phyloP scores from a whole-genome alignment of 2,797 vertebrate genomes.

The Gephyroberyx darwinii region DNA sequence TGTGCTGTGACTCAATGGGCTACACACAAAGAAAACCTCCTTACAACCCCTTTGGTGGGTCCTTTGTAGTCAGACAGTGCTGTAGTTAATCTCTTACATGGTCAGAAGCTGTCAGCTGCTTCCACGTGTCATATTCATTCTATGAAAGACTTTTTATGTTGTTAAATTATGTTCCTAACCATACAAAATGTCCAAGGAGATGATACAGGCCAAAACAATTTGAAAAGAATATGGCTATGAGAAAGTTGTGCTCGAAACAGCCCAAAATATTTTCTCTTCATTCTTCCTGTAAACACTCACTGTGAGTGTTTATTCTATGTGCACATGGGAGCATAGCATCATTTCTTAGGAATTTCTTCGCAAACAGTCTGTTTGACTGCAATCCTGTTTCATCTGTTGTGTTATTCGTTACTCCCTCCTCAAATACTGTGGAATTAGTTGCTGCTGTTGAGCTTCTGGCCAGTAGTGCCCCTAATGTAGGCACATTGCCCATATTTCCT shows the following conservation, averaged over 20 bases:
- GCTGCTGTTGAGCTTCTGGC: slow-evolving; percentile 48
- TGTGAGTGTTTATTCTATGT: slow-evolving; percentile 34
- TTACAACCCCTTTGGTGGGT: too few species aligned
- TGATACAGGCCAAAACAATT: too few species aligned
- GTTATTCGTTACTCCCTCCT: slow-evolving; percentile 37
- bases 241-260: not conserved
- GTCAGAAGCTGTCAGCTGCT: too few species aligned
- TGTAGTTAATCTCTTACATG: too few species aligned
- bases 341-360: slow-evolving; percentile 52
- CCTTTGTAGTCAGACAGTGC: too few species aligned
- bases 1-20: too few species aligned
- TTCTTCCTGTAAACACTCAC: not conserved
- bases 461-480: slow-evolving; percentile 58
- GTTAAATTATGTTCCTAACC: too few species aligned
- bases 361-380: slow-evolving; percentile 54
- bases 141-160: too few species aligned
- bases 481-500: slow-evolving; percentile 54
- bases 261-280: slow-evolving; percentile 6
- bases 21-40: too few species aligned
- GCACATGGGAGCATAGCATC: slow-evolving; percentile 24
- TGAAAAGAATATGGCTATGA: too few species aligned
- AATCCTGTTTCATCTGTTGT: slow-evolving; percentile 40
- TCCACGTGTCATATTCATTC: too few species aligned
- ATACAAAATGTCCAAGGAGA: too few species aligned
- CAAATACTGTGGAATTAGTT: slow-evolving; percentile 26